Conservation (phyloP, 2,888 invertebrate genomes). For the Noctua janthina region DNA sequence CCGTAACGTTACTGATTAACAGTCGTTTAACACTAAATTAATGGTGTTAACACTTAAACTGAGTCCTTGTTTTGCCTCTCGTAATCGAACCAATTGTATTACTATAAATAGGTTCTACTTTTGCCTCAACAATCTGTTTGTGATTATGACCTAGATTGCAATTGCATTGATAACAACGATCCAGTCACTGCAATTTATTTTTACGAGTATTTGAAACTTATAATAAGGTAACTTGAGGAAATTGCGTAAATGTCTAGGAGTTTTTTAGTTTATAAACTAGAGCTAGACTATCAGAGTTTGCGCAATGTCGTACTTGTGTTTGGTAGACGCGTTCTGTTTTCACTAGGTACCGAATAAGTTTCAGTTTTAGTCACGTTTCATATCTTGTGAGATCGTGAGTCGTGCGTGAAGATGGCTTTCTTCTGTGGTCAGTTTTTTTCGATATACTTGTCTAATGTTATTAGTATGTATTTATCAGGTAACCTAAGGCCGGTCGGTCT, state of each 20-base stretch:
- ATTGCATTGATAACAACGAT: conserved; percentile 21
- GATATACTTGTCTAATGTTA: conserved; percentile 31
- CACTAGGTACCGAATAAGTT: conserved; percentile 59
- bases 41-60: conserved; percentile 13
- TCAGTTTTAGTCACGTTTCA: conserved; percentile 73
- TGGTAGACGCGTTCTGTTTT: conserved; percentile 23
- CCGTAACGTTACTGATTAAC: conserved; percentile 35
- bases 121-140: conserved; percentile 9
- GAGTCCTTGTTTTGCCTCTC: conserved; percentile 23
- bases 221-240: conserved; percentile 29
- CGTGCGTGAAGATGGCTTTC: conserved; percentile 73
- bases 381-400: conserved; percentile 65
- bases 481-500: conserved; percentile 60
- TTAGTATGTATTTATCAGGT: conserved; percentile 41
- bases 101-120: conserved; percentile 12
- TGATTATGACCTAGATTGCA: conserved; percentile 43
- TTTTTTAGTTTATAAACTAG: conserved; percentile 25
- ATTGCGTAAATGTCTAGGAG: conserved; percentile 30
- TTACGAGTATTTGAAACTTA: conserved; percentile 1
- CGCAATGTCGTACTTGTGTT: background rate
- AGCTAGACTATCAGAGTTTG: conserved; percentile 20
- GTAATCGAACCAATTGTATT: conserved; percentile 16
- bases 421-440: conserved; percentile 55
- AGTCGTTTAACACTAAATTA: conserved; percentile 22
- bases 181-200: conserved; percentile 5